Evolutionary conservation across 2,797 vertebrate genomes (phyloP), one percentile per base, ranked within the genome.

Genomic region (Manis javanica): DNA sequence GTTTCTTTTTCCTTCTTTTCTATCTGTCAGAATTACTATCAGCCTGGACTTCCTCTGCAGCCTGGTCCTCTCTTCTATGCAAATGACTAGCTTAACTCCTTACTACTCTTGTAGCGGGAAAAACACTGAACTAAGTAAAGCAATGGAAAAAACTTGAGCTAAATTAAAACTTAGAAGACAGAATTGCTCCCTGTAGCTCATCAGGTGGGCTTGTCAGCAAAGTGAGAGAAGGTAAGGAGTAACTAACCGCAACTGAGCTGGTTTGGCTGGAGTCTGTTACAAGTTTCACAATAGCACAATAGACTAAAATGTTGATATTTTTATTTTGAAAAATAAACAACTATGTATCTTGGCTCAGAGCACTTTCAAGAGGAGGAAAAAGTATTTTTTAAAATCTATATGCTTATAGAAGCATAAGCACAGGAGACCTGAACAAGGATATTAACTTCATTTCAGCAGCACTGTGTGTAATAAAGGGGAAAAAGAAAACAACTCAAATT

Each of bases 81-180:
- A 39, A 26, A 51, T 93, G 64, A 91, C 46, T 82, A 72, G 29
- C 39, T 92, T 90, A 88, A 75, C 18, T 94, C 69, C 55, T 90
- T 87, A 42, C 18, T 85, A 5, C 42, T 90, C 26, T 94, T 34
- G 21, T 37, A 85, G 46, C 85, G 55, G 61, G 78, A 66, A 91
- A 96, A 89, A 74, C 57, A 87, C 59, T 87, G 26, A 96, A 61
- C 24, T 68, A 90, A 92, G 26, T 39, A 83, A 46, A 71, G 53
- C 85, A 95, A 69, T 85, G 86, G 82, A 90, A 93, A 87, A 83
- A 88, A 37, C 34, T 78, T 91, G 59, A 93, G 61, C 16, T 81
- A 94, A 46, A 46, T 46, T 46, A 46, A 46, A 46, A 46, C 42
- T 46, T 46, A 46, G 10, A 46, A 46, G 42, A 46, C 42, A 46